These are phyloP conservation scores for Carassius auratus DNA, from an alignment of 2,113 vertebrate species.

Conservation along the genomic window DNA sequence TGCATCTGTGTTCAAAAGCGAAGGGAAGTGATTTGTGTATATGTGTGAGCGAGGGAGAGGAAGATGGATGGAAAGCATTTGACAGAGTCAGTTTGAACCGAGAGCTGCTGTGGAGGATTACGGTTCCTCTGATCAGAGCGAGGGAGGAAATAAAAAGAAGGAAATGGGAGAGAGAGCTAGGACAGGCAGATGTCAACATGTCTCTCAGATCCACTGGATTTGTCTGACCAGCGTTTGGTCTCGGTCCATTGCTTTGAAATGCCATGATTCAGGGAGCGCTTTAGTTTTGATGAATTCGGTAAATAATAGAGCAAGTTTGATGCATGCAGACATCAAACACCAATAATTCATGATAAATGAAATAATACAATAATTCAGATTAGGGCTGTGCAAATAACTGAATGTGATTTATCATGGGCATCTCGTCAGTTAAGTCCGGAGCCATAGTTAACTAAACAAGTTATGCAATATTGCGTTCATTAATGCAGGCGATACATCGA, in stretches of 20 bases:
- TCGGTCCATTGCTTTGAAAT: constrained; percentile 65
- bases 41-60: constrained; percentile 23
- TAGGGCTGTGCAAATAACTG: no score
- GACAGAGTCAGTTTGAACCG: constrained; percentile 53
- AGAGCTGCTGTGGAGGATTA: constrained; percentile 62
- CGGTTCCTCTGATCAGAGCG: constrained; percentile 62
- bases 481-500: no score
- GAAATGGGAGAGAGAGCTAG: constrained; percentile 43
- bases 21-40: constrained; percentile 16
- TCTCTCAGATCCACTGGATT: constrained; percentile 68
- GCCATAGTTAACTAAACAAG: no score
- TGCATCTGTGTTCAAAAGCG: not conserved
- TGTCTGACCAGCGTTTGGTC: constrained; percentile 61
- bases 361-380: not conserved
- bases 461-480: no score
- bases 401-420: no score
- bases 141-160: constrained; percentile 46
- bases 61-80: constrained; percentile 19
- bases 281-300: constrained; percentile 17
- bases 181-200: constrained; percentile 69
- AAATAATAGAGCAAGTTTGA: not conserved
- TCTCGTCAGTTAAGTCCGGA: no score
- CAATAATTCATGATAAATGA: not conserved
- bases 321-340: not conserved
- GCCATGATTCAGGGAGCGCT: constrained; percentile 52